phyloP scores from a whole-genome alignment of 1,140 invertebrate species.

The Psilanteris sp. region DNA sequence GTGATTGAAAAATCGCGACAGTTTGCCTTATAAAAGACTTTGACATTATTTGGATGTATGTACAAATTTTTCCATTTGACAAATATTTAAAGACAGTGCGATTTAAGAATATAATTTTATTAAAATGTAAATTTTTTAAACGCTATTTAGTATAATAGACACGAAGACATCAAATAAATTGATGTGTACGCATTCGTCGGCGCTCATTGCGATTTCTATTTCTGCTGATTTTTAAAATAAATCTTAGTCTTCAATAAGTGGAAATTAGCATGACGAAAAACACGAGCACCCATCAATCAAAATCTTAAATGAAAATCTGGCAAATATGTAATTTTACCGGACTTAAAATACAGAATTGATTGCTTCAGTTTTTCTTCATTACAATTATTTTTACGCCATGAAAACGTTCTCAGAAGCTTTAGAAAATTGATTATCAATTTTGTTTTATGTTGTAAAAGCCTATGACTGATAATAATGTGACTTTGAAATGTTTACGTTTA shows the following conservation, averaged over 20 bases:
- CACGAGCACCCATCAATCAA: background rate
- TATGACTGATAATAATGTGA: conserved; percentile 1
- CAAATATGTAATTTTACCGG: background rate
- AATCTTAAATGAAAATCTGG: background rate
- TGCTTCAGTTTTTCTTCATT: background rate
- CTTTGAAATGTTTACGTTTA: conserved; percentile 35
- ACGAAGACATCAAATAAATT: conserved; percentile 64
- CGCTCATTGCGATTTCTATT: background rate
- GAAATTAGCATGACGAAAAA: background rate
- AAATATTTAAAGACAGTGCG: conserved; percentile 13
- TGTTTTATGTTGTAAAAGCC: conserved; percentile 20
- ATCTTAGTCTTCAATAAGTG: background rate
- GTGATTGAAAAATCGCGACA: conserved; percentile 7
- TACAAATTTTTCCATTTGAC: conserved; percentile 19
- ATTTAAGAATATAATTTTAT: conserved; percentile 22
- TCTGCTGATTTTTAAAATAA: background rate
- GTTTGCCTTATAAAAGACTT: conserved; percentile 18
- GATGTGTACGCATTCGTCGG: conserved; percentile 7
- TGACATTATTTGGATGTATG: conserved; percentile 10
- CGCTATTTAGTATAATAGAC: conserved; percentile 64
- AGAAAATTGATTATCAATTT: conserved; percentile 50
- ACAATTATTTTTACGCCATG: conserved; percentile 9
- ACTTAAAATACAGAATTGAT: conserved; percentile 1
- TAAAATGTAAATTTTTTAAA: conserved; percentile 27
- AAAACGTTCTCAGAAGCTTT: conserved; percentile 31